Base-by-base conservation (phyloP, 2,888 invertebrate species). In the Anarsia innoxiella region DNA sequence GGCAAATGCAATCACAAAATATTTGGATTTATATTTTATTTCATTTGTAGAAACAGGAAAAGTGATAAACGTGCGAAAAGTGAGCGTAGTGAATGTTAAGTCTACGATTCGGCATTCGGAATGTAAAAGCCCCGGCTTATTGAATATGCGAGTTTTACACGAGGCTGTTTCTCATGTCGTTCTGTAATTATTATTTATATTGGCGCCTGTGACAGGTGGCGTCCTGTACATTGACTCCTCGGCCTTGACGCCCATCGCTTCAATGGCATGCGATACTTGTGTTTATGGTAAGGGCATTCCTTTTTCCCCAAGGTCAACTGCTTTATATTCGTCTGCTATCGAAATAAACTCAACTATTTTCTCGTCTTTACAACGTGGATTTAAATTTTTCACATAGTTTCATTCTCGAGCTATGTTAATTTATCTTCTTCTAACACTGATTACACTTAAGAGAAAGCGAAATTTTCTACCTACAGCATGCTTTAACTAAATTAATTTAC, bases 161-260 rank as follows among this genome's bases (percentile, higher is more conserved):
- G 37, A 50, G 45, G 45, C 44, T 48, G 51, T 57, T 55, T 51
- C 45, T 46, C 47, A 42, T 51, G 45, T 53, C 36, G 50, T 56
- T 52, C 62, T 54, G 56, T 71, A 62, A 66, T 63, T 64, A 60
- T 59, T 41, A 38, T 64, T 60, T 63, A 59, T 68, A 66, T 66
- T 63, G 51, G 47, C 59, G 56, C 42, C 60, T 58, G 66, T 67
- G 73, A 75, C 82, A 80, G 79, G 76, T 80, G 77, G 70, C 67
- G 66, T 75, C 73, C 68, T 66, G 79, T 79, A 60, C 79, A 53
- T 82, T 80, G 82, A 79, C 80, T 68, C 60, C 45, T 40, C 67
- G 78, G 62, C 83, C 83, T 83, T 83, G 78, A 56, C 59, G 59
- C 59, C 66, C 60, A 63, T 56, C n/a, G n/a, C 61, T 66, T 73